Evolutionary conservation across 1,140 invertebrate species (phyloP).

Genomic region (Cylas formicarius): DNA sequence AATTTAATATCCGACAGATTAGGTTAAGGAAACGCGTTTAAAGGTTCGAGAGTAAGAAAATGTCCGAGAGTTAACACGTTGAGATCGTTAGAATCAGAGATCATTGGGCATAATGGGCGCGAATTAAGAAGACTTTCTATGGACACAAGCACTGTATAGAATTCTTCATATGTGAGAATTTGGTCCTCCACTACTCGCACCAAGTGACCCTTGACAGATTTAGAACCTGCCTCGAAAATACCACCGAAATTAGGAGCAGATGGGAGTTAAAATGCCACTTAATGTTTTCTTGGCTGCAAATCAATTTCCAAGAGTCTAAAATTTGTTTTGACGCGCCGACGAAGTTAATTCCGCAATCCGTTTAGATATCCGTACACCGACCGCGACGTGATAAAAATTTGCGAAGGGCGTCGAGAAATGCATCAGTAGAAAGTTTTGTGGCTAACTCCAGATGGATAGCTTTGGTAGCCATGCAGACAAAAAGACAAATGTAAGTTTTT

Average conservation of each 20-base stretch:
- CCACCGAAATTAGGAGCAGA: constrained; percentile 42
- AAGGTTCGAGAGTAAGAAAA: constrained; percentile 12
- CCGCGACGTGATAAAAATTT: constrained; percentile 28
- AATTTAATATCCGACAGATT: constrained; percentile 4
- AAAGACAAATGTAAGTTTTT: constrained; percentile 15
- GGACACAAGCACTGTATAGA: constrained; percentile 3
- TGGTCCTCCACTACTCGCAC: constrained; percentile 4
- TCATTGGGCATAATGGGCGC: constrained; percentile 5
- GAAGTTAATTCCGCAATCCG: constrained; percentile 29
- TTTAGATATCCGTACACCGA: constrained; percentile 16
- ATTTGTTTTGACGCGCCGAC: no score
- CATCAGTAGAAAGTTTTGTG: constrained; percentile 22
- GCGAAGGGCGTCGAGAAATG: constrained; percentile 29
- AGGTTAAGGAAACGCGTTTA: constrained; percentile 10
- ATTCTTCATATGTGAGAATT: constrained; percentile 15
- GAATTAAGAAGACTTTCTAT: constrained; percentile 13
- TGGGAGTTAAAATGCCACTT: constrained; percentile 43
- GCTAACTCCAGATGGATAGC: constrained; percentile 41
- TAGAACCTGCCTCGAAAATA: constrained; percentile 41
- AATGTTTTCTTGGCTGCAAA: no score
- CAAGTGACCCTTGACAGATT: constrained; percentile 33
- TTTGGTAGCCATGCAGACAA: constrained; percentile 20
- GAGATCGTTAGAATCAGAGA: constrained; percentile 12
- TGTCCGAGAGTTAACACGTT: constrained; percentile 6
- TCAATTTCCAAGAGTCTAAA: no score